These are phyloP conservation scores for Monopterus albus DNA, from an alignment of 2,113 vertebrate genomes.

Conservation along the genomic window DNA sequence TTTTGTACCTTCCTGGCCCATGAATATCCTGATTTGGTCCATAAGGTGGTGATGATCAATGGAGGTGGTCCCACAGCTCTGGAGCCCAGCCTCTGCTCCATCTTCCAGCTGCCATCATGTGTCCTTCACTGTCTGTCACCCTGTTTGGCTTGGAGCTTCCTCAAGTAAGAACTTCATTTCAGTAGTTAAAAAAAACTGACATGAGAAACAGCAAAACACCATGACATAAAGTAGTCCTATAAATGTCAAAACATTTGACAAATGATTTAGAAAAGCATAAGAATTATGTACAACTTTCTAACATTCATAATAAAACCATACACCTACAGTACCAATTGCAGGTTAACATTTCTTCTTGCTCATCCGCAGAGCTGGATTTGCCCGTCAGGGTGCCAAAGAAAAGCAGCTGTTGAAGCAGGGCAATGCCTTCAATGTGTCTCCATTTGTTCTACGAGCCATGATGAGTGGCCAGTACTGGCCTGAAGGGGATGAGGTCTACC, in stretches of 20 bases:
- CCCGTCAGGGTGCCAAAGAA: slow-evolving; percentile 95
- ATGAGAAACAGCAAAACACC: no score
- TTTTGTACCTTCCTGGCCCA: slow-evolving; percentile 98
- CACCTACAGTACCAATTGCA: no score
- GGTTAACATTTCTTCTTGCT: background rate
- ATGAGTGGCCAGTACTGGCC: slow-evolving; percentile 99
- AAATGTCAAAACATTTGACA: background rate
- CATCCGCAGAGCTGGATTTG: slow-evolving; percentile 90
- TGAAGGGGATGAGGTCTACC: slow-evolving; percentile 95
- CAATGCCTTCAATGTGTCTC: slow-evolving; percentile 96
- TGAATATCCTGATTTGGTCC: slow-evolving; percentile 95
- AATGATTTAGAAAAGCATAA: background rate
- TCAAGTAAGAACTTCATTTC: slow-evolving; percentile 88
- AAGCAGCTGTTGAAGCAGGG: slow-evolving; percentile 96
- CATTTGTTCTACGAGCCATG: slow-evolving; percentile 95
- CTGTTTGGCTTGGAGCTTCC: slow-evolving; percentile 97
- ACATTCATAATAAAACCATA: no score
- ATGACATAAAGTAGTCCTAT: background rate
- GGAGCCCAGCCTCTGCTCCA: slow-evolving; percentile 96
- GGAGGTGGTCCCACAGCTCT: slow-evolving; percentile 94
- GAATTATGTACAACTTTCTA: no score
- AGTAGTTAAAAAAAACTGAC: background rate
- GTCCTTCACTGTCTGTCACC: slow-evolving; percentile 94
- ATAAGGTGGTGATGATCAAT: slow-evolving; percentile 98
- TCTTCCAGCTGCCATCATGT: slow-evolving; percentile 96